These are phyloP conservation scores for Amphiprion ocellaris DNA, from an alignment of 2,113 vertebrate genomes.

Conservation along the genomic window DNA sequence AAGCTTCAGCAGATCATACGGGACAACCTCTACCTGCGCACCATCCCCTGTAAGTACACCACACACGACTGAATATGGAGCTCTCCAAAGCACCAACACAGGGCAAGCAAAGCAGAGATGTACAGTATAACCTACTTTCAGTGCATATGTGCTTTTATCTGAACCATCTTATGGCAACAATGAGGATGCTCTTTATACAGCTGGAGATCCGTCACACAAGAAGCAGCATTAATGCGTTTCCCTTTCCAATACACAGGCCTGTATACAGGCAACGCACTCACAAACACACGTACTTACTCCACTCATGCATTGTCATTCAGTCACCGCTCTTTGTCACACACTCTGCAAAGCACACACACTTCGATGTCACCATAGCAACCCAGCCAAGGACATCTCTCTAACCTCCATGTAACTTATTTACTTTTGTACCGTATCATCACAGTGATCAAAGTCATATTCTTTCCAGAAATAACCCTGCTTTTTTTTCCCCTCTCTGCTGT, in stretches of 20 bases:
- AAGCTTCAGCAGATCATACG: conserved; percentile 98
- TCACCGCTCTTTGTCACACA: conserved; percentile 26
- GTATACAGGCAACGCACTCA: neutral
- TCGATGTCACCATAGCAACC: conserved; percentile 69
- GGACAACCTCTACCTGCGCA: conserved; percentile 98
- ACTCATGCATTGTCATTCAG: conserved; percentile 28
- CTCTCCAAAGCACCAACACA: neutral
- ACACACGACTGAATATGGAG: neutral
- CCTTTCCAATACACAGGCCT: neutral
- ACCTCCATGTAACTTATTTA: conserved; percentile 68
- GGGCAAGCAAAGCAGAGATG: neutral
- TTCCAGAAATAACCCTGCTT: conserved; percentile 53
- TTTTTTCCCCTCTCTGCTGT: conserved; percentile 11
- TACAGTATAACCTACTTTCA: conserved; percentile 24
- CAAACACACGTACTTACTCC: neutral
- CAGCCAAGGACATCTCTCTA: conserved; percentile 64
- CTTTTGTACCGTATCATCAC: conserved; percentile 58
- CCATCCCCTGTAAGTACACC: conserved; percentile 95
- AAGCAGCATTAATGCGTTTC: neutral
- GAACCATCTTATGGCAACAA: conserved; percentile 26
- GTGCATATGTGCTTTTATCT: conserved; percentile 19
- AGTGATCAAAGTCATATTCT: conserved; percentile 67
- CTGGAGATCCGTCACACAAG: conserved; percentile 22
- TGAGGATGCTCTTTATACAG: conserved; percentile 23
- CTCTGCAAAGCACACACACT: conserved; percentile 31